phyloP scores from a whole-genome alignment of 1,140 invertebrate genomes.

The Aphaenogaster floridana region DNA sequence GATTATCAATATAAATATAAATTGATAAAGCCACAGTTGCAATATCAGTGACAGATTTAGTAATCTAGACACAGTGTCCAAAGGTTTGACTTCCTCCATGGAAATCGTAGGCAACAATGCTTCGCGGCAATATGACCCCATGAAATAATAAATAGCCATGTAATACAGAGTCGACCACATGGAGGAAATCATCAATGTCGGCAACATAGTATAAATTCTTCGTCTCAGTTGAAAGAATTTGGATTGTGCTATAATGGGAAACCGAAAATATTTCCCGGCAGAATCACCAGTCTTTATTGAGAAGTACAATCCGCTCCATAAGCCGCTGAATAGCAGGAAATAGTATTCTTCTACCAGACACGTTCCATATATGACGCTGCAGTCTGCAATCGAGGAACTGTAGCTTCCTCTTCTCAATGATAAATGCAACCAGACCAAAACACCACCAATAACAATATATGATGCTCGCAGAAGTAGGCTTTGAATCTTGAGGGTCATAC shows the following conservation, averaged over 20 bases:
- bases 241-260: constrained; percentile 90
- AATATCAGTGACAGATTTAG: constrained; percentile 88
- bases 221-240: constrained; percentile 89
- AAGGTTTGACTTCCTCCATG: constrained; percentile 84
- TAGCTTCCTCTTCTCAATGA: constrained; percentile 88
- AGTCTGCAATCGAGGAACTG: constrained; percentile 83
- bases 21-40: constrained; percentile 90
- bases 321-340: constrained; percentile 89
- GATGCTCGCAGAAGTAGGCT: constrained; percentile 88
- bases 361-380: constrained; percentile 68
- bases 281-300: constrained; percentile 88
- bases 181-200: constrained; percentile 87
- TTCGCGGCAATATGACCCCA: constrained; percentile 84
- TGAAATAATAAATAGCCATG: constrained; percentile 88
- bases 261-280: constrained; percentile 81
- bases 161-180: constrained; percentile 89
- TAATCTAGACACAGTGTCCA: constrained; percentile 87
- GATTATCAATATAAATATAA: constrained; percentile 90
- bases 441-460: constrained; percentile 88
- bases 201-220: constrained; percentile 87
- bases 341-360: constrained; percentile 88
- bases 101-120: constrained; percentile 69
- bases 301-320: constrained; percentile 91
- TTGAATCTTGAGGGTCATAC: constrained; percentile 88
- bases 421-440: constrained; percentile 89